Base-by-base conservation (phyloP, 2,888 invertebrate genomes). In the Synergus japonicus region DNA sequence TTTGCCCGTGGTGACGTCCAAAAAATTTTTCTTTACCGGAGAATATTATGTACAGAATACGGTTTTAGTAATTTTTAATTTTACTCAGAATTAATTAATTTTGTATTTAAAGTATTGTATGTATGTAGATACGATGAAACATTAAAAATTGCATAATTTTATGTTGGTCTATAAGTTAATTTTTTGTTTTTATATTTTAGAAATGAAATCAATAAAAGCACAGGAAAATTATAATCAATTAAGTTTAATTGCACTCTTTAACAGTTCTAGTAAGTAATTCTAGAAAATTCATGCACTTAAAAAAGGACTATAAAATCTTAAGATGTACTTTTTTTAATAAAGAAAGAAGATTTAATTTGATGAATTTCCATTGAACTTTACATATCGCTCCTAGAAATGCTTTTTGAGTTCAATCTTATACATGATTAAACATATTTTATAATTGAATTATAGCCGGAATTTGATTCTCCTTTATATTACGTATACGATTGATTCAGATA, bases 211-310 rank as follows among this genome's bases (percentile, higher is more conserved):
- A 18, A 58, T 58, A 58, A 18, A 58, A 54, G 8, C 54, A 18
- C 18, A 15, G 22, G 22, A 10, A n/a, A 8, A 46, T 69, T n/a
- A 41, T 73, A 49, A 54, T 73, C n/a, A 73, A 73, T 54, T 15
- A 37, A 73, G n/a, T 73, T 54, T 73, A 73, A 73, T 54, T 73
- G 37, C 73, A 73, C 73, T 13, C 54, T 54, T 49, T 37, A 54
- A 54, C 73, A 73, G 37, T 37, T n/a, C 54, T 54, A 29, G 29
- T 29, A 29, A 37, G 54, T 54, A 73, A 15, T n/a, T n/a, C n/a
- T n/a, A 22, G 15, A 54, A 73, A 73, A 73, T n/a, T 73, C 10
- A 49, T 37, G 49, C 54, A 15, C 37, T 8, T 29, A 73, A 49
- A 29, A 73, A 54, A 73, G 37, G 37, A 10, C 9, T 37, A 54